Base-by-base conservation (phyloP, 2,888 invertebrate species). In the Heliconius ethilla region DNA sequence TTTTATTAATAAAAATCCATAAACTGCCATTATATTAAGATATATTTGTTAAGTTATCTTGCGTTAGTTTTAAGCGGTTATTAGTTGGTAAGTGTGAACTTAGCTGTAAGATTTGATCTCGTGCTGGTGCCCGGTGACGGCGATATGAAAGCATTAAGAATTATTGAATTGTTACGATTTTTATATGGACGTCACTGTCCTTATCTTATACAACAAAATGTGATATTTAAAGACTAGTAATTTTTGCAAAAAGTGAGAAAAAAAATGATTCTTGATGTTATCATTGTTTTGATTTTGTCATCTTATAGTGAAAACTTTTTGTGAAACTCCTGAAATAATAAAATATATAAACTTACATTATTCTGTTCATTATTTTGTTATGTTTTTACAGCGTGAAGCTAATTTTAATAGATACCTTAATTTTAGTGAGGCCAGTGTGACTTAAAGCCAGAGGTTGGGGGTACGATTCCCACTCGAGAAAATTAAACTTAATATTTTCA, bases 231-330 rank as follows among this genome's bases (percentile, higher is more conserved):
- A 93, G 93, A 93, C 92, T 93, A 91, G 90, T 90, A 90, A 89
- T 89, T 90, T 91, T 90, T 90, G 89, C 88, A 89, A 89, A 89
- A 89, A 86, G 89, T 88, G 87, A 85, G 82, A 69, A 72, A 37
- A 33, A 89, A 80, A 92, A 94, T 94, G 93, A 93, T 94, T 94
- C 94, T 94, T 94, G 94, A 94, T 94, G 94, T 94, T 93, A 91
- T 93, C 92, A 92, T 92, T 88, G 83, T 90, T 91, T 92, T 90
- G 92, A 87, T 92, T 94, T 94, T 87, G 93, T 93, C 93, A 93
- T 93, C 89, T 90, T 91, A 89, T 85, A 93, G 87, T 87, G 87
- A 87, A 94, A 93, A 87, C 88, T 90, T 92, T 92, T 93, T 90
- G 94, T 94, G 89, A 94, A 94, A 88, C 90, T 92, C 91, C 94